Evolutionary conservation across 2,113 vertebrate genomes (phyloP).

Genomic region (Lepus americanus): DNA sequence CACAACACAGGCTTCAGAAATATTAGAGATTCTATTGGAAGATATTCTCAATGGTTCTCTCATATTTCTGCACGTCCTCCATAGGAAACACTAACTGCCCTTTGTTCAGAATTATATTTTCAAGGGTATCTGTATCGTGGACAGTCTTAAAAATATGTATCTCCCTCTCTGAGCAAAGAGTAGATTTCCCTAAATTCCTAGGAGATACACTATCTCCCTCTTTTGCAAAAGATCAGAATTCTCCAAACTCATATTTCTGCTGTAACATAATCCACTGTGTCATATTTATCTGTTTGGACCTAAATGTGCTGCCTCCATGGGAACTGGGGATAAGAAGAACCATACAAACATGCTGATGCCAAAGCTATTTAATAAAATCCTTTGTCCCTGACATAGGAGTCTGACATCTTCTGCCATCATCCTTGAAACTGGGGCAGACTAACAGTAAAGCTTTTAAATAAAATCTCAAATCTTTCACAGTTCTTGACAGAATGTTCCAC

Average conservation of each 20-base stretch:
- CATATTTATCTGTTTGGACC: neutral
- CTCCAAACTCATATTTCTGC: neutral
- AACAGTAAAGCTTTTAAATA: conserved; percentile 11
- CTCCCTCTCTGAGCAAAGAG: neutral
- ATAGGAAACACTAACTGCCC: neutral
- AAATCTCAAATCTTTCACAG: neutral
- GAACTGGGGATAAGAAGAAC: neutral
- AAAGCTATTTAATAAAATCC: neutral
- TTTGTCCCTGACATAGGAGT: neutral
- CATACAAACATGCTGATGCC: neutral
- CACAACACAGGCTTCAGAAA: neutral
- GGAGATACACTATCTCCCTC: neutral
- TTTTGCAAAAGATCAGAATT: neutral
- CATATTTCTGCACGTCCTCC: neutral
- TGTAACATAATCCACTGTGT: neutral
- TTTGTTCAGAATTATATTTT: neutral
- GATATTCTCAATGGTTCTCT: neutral
- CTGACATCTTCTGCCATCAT: neutral
- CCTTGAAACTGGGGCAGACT: neutral
- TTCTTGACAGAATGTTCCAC: neutral
- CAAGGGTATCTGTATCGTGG: neutral
- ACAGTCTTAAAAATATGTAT: neutral
- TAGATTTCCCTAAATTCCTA: neutral
- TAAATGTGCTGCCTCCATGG: neutral
- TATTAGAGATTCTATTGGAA: neutral